These are phyloP conservation scores for Aphelenchoides avenae DNA, from an alignment of 1,140 invertebrate genomes.

Conservation along the genomic window DNA sequence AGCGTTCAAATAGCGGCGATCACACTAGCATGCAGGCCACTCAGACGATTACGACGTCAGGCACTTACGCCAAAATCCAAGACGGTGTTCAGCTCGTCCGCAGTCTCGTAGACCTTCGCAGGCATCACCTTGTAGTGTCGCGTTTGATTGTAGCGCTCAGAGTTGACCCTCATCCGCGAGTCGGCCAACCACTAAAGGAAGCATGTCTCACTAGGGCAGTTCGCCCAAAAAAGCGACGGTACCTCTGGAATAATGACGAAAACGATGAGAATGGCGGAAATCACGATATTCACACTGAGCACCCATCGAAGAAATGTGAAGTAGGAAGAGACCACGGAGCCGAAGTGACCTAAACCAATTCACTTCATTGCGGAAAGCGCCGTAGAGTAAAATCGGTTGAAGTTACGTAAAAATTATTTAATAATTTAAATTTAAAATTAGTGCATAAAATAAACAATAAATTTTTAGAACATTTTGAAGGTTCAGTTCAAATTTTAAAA, in stretches of 20 bases:
- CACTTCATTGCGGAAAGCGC: too few species aligned
- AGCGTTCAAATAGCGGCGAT: too few species aligned
- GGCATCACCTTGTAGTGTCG: conserved; percentile 72
- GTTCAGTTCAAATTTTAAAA: conserved; percentile 11
- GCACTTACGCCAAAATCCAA: conserved; percentile 24
- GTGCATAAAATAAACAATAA: not conserved
- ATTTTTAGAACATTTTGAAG: too few species aligned
- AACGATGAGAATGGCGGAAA: conserved; percentile 73
- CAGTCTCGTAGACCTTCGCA: conserved; percentile 70
- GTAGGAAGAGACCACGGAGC: conserved; percentile 92
- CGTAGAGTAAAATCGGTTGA: not conserved
- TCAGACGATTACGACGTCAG: too few species aligned
- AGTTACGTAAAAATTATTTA: conserved; percentile 3
- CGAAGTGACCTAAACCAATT: conserved; percentile 72
- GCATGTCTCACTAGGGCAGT: not conserved
- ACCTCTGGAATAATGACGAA: conserved; percentile 92
- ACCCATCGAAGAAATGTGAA: conserved; percentile 94
- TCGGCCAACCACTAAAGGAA: conserved; percentile 67
- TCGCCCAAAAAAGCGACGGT: conserved; percentile 49
- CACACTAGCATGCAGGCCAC: too few species aligned
- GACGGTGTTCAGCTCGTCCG: conserved; percentile 70
- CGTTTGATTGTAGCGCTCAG: conserved; percentile 56
- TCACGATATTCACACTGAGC: conserved; percentile 80
- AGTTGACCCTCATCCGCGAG: conserved; percentile 61
- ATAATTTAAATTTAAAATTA: not conserved